These are phyloP conservation scores for Xylophagus ater DNA, from an alignment of 2,888 invertebrate species.

Conservation along the genomic window DNA sequence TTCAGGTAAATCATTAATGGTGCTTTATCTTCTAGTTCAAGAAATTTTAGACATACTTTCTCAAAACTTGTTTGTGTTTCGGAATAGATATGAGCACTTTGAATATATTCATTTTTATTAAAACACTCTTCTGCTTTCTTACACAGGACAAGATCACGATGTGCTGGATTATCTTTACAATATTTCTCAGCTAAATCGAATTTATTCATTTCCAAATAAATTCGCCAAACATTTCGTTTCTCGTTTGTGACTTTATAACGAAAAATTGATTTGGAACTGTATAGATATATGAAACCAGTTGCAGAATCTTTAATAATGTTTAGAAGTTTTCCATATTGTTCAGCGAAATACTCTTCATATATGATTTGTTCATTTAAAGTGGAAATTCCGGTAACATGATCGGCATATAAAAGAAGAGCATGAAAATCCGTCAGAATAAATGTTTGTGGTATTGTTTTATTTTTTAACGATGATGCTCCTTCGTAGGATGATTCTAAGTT, in stretches of 20 bases:
- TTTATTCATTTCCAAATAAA: slow-evolving; percentile 74
- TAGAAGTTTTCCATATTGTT: slow-evolving; percentile 61
- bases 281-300: slow-evolving; percentile 73
- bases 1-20: slow-evolving; percentile 82
- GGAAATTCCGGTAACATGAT: slow-evolving; percentile 75
- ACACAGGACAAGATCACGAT: slow-evolving; percentile 71
- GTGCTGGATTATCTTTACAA: slow-evolving; percentile 67
- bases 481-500: slow-evolving; percentile 16
- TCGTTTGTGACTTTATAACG: slow-evolving; percentile 76
- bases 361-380: slow-evolving; percentile 74
- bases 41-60: slow-evolving; percentile 84
- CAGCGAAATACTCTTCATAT: slow-evolving; percentile 74
- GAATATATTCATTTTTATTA: slow-evolving; percentile 61
- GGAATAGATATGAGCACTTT: slow-evolving; percentile 80
- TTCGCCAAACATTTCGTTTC: slow-evolving; percentile 77
- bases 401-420: slow-evolving; percentile 68
- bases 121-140: slow-evolving; percentile 83
- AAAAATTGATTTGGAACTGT: slow-evolving; percentile 73
- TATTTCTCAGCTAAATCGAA: slow-evolving; percentile 80
- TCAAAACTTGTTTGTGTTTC: slow-evolving; percentile 89
- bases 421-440: slow-evolving; percentile 87
- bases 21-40: slow-evolving; percentile 67
- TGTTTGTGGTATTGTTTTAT: slow-evolving; percentile 48
- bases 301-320: slow-evolving; percentile 70
- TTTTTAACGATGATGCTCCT: slow-evolving; percentile 15